Percentiles rank a stretch among this genome's conserved stretches.
Conservation (phyloP, 2,888 invertebrate species). For the Rhyacophila evoluta region DNA sequence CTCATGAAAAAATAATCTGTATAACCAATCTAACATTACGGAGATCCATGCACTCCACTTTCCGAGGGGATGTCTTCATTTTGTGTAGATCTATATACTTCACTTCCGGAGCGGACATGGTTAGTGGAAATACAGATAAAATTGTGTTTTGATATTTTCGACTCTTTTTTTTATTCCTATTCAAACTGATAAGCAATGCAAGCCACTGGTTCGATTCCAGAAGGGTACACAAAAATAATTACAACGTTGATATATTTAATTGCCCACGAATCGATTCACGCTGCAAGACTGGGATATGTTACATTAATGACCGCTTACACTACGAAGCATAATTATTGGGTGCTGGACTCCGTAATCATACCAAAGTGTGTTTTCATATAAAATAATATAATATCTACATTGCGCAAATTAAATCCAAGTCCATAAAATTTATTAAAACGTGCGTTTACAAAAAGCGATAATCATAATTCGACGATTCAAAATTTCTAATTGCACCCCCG, state of each 20-base stretch:
- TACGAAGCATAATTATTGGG: conserved; percentile 33
- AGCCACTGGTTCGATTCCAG: conserved; percentile 22
- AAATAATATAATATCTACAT: conserved; percentile 18
- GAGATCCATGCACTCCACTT: too few species aligned
- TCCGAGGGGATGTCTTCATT: too few species aligned
- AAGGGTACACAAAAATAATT: conserved; percentile 49
- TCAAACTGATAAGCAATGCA: too few species aligned
- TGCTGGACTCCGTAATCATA: conserved; percentile 1
- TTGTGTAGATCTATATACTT: too few species aligned
- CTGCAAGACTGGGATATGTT: conserved; percentile 29
- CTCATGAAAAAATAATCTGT: too few species aligned
- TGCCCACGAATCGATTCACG: conserved; percentile 46
- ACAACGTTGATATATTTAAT: conserved; percentile 51
- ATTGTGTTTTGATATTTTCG: too few species aligned
- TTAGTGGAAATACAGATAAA: too few species aligned
- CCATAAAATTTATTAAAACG: conserved; percentile 5
- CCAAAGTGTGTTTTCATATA: conserved; percentile 15
- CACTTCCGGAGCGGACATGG: too few species aligned
- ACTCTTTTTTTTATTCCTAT: too few species aligned
- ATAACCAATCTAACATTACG: too few species aligned
- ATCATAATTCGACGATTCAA: conserved; percentile 14
- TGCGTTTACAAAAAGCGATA: not conserved
- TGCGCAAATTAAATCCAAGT: not conserved
- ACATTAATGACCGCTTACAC: conserved; percentile 32
- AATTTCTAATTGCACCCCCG: not conserved